Percentiles rank a stretch among this genome's conserved stretches.
Evolutionary conservation across 2,113 vertebrate species (phyloP).

Genomic region (Melanocharis versteri): DNA sequence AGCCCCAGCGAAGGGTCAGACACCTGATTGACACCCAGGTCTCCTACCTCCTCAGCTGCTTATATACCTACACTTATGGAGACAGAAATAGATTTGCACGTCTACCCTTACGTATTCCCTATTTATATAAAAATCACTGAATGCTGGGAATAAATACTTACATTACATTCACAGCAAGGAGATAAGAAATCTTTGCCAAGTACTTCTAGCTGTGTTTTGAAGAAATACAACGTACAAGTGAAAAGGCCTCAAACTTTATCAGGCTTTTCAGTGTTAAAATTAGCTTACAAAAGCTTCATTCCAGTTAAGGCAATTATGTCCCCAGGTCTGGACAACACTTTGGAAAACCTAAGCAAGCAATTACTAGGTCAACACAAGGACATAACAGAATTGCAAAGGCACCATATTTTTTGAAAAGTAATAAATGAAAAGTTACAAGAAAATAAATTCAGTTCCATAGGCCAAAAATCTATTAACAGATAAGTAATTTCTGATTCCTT

Average conservation of each 20-base stretch:
- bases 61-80: not conserved
- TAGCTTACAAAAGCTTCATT: not conserved
- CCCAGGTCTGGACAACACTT: accelerated
- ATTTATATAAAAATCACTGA: not conserved
- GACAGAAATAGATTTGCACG: not conserved
- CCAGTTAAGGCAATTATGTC: not conserved
- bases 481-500: not conserved
- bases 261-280: not conserved
- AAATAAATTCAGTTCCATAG: not conserved
- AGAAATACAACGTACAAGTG: not conserved
- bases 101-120: not conserved
- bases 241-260: not conserved
- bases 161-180: not conserved
- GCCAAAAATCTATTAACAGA: not conserved
- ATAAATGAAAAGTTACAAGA: not conserved
- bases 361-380: not conserved
- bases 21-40: not conserved
- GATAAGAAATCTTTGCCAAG: not conserved
- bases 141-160: not conserved
- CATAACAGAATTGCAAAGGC: not conserved
- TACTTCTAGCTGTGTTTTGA: not conserved
- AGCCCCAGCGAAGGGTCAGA: not conserved
- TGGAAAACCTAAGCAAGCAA: not conserved
- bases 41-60: not conserved
- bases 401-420: not conserved